Base-by-base conservation (phyloP, 2,888 invertebrate species). In the Campaea margaritaria region DNA sequence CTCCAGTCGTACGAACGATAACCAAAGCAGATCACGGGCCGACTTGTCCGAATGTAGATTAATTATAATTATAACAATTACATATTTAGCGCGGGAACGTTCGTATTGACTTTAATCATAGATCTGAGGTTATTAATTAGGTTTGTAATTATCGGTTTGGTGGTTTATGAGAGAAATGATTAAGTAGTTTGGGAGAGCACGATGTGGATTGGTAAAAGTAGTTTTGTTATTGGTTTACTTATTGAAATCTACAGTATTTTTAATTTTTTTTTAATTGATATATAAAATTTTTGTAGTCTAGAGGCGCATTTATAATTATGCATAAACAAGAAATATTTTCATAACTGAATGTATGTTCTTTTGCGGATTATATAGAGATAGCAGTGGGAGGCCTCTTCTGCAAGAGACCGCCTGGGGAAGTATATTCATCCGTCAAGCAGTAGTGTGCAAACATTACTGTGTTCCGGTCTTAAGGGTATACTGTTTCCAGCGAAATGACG, bases 11-110 rank as follows among this genome's bases (percentile, higher is more conserved):
- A 68, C 41, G 16, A n/a, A 42, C 42, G 36, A 39, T 55, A 44
- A 21, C 13, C 27, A 60, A 66, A 65, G 52, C 63, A 70, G 68
- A 65, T 60, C 51, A 73, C 74, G 70, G 4, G 74, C 74, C 69
- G 73, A n/a, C 73, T 72, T 78, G 83, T 87, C 87, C 81, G 72
- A 85, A 88, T 84, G 72, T 85, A 83, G 85, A 87, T 86, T 86
- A 86, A 88, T 87, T 79, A 83, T 86, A 86, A 88, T 87, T 79
- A 83, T 70, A 74, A 77, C 79, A 77, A 79, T 79, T 79, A 81
- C 65, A 75, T 74, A 73, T 75, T 82, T 83, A 86, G 83, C 83
- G 79, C 83, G 82, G 79, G 83, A 88, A 85, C 76, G 74, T 78
- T 78, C 70, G 70, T 74, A 81, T 83, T 78, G 81, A 79, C 79